A percentile compares a stretch with the other conserved stretches of the same genome.
Conservation (phyloP, 2,113 vertebrate genomes). For the Rhegmatorhina hoffmannsi region DNA sequence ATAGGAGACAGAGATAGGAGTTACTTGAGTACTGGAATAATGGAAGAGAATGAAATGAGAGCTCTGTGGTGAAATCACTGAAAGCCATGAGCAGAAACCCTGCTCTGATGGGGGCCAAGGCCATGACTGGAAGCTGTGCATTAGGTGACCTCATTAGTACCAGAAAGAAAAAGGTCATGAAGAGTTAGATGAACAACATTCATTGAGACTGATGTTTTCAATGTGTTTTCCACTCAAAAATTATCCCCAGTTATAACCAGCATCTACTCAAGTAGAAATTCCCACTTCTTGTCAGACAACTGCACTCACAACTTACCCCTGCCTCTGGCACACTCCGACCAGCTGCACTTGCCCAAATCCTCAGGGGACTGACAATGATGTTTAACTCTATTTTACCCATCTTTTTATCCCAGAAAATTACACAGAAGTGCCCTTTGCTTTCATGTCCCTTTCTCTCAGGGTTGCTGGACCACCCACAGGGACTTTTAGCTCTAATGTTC, state of each 20-base stretch:
- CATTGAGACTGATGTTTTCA: not conserved
- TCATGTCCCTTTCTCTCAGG: not conserved
- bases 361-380: not conserved
- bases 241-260: not conserved
- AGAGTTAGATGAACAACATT: not conserved
- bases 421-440: not conserved
- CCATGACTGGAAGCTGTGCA: rapidly evolving
- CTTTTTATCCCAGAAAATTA: not conserved
- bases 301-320: not conserved
- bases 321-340: not conserved
- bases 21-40: not conserved
- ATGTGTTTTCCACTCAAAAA: not conserved
- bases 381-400: not conserved
- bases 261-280: not conserved
- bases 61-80: rapidly evolving
- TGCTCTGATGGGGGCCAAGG: not conserved
- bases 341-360: not conserved
- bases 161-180: not conserved
- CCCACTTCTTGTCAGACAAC: not conserved
- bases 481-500: not conserved
- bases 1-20: not conserved
- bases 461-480: not conserved
- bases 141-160: not conserved
- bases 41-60: not conserved
- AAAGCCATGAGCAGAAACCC: not conserved